Evolutionary conservation across 2,113 vertebrate genomes (phyloP).

Genomic region (Tylochromis polylepis): DNA sequence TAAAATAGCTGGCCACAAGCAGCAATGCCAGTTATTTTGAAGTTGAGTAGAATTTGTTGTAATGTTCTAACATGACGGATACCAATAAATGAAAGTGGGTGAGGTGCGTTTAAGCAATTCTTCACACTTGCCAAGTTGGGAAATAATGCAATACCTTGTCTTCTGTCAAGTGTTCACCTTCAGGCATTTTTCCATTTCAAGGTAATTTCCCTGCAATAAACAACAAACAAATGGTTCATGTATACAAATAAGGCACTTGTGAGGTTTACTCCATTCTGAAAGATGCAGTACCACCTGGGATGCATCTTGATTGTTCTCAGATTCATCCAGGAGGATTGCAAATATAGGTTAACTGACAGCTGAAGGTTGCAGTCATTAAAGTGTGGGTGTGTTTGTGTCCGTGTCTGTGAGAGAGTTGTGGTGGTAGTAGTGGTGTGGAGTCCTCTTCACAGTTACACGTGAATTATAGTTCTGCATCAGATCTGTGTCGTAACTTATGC

Average conservation of each 20-base stretch:
- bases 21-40: not conserved
- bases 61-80: not conserved
- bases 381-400: not conserved
- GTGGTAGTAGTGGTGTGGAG: not conserved
- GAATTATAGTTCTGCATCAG: not conserved
- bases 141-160: not conserved
- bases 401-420: not conserved
- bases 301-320: not conserved
- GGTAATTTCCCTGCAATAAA: not conserved
- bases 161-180: not conserved
- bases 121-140: not conserved
- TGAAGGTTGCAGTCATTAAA: not conserved
- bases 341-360: not conserved
- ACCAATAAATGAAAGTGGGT: not conserved
- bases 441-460: not conserved
- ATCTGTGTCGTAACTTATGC: not conserved
- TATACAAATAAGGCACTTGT: not conserved
- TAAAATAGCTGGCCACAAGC: not conserved
- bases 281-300: not conserved
- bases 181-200: not conserved
- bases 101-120: not conserved
- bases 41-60: not conserved
- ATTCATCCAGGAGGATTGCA: not conserved
- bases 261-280: not conserved
- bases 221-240: not conserved